Evolutionary conservation across 2,888 invertebrate species (phyloP).

Genomic region (Laspeyria flexula): DNA sequence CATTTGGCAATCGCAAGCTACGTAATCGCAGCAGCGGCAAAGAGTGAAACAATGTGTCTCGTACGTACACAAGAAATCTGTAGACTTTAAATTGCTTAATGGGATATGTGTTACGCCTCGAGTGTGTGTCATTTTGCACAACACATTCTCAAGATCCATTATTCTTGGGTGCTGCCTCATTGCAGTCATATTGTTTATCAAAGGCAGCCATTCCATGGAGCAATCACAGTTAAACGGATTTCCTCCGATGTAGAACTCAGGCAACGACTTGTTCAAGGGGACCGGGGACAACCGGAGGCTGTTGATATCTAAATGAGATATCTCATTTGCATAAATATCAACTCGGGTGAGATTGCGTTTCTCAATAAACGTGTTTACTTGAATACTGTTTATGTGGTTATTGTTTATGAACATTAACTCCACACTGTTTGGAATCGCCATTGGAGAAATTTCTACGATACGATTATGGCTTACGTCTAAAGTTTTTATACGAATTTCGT

Average conservation of each 20-base stretch:
- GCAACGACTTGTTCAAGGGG: slow-evolving; percentile 90
- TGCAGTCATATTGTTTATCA: slow-evolving; percentile 94
- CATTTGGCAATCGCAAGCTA: slow-evolving; percentile 98
- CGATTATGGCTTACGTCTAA: slow-evolving; percentile 96
- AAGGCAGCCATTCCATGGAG: slow-evolving; percentile 97
- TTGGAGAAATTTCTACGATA: slow-evolving; percentile 91
- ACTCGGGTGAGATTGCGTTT: slow-evolving; percentile 94
- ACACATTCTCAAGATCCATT: slow-evolving; percentile 94
- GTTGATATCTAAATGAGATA: slow-evolving; percentile 93
- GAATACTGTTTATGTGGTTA: slow-evolving; percentile 93
- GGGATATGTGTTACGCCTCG: slow-evolving; percentile 92
- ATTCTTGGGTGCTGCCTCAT: slow-evolving; percentile 94
- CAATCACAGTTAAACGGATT: slow-evolving; percentile 98
- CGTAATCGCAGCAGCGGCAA: slow-evolving; percentile 98
- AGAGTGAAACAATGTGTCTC: slow-evolving; percentile 96
- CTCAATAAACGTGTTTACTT: slow-evolving; percentile 94
- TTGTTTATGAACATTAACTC: slow-evolving; percentile 95
- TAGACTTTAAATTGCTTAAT: slow-evolving; percentile 90
- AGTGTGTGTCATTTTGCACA: slow-evolving; percentile 94
- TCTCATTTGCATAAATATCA: slow-evolving; percentile 95
- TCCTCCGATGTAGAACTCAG: slow-evolving; percentile 96
- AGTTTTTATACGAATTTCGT: slow-evolving; percentile 92
- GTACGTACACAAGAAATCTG: slow-evolving; percentile 96
- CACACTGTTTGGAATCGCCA: slow-evolving; percentile 94
- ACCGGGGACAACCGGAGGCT: slow-evolving; percentile 92